These are phyloP conservation scores for Heliopora coerulea DNA, from an alignment of 92 coral and sea anemone species.

Conservation along the genomic window DNA sequence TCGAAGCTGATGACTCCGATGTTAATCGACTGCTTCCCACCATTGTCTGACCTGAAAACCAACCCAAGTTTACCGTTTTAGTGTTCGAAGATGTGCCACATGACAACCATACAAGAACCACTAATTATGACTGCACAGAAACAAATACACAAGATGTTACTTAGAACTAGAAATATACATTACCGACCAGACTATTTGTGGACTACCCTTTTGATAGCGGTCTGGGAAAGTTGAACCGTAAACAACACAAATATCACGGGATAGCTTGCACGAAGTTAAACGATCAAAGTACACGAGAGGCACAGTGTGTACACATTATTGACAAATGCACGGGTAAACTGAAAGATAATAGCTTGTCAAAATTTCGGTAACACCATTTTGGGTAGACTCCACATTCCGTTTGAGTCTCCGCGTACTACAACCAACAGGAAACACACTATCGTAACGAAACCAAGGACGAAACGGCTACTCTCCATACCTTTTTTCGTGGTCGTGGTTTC, in stretches of 20 bases:
- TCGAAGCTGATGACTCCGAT: constrained; percentile 96
- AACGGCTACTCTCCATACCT: constrained; percentile 4
- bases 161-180: not conserved
- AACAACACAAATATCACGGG: not conserved
- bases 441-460: not conserved
- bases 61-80: not conserved
- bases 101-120: not conserved
- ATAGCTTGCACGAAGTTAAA: not conserved
- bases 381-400: not conserved
- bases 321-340: not conserved
- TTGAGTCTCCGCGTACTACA: not conserved
- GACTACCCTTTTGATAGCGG: not conserved
- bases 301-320: not conserved
- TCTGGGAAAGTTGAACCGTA: not conserved
- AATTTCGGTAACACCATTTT: not conserved
- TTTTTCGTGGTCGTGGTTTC: constrained; percentile 24
- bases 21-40: constrained; percentile 76
- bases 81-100: not conserved
- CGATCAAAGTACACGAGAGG: not conserved
- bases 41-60: constrained; percentile 27
- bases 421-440: not conserved
- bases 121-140: not conserved
- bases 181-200: not conserved
- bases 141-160: not conserved
- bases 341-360: not conserved